Evolutionary conservation across 2,888 invertebrate genomes (phyloP).

Genomic region (Zele albiditarsus): DNA sequence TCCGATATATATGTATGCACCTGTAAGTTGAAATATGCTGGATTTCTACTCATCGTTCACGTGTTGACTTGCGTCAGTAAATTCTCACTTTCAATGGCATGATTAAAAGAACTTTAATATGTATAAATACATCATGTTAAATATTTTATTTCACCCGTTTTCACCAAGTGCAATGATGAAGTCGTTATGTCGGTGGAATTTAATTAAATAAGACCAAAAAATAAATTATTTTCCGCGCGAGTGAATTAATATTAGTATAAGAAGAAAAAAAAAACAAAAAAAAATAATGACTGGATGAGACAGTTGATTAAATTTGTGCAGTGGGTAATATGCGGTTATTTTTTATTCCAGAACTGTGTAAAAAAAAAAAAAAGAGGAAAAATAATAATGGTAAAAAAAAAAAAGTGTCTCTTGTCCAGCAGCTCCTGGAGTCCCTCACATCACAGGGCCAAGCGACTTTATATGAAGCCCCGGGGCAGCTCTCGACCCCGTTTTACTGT

Average conservation of each 20-base stretch:
- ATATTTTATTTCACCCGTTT: background rate
- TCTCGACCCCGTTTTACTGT: conserved; percentile 46
- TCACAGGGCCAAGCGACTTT: conserved; percentile 41
- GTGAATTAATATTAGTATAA: background rate
- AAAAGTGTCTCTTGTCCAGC: conserved; percentile 15
- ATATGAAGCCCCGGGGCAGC: conserved; percentile 45
- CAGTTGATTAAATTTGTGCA: conserved; percentile 18
- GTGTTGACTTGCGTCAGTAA: background rate
- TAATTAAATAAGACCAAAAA: background rate
- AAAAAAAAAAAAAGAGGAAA: background rate
- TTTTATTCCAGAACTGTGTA: background rate
- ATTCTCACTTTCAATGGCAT: background rate
- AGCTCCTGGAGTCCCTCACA: conserved; percentile 27
- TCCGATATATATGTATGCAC: no score
- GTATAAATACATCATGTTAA: background rate
- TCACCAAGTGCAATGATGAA: background rate
- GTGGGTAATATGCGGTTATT: conserved; percentile 15
- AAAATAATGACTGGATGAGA: background rate
- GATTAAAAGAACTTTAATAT: background rate
- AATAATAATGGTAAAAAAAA: conserved; percentile 2
- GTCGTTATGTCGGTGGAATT: background rate
- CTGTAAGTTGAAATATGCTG: background rate
- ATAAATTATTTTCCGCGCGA: background rate
- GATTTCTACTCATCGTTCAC: background rate
- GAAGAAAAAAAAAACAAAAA: background rate